Evolutionary conservation across 2,113 vertebrate genomes (phyloP).

Genomic region (Orycteropus afer): DNA sequence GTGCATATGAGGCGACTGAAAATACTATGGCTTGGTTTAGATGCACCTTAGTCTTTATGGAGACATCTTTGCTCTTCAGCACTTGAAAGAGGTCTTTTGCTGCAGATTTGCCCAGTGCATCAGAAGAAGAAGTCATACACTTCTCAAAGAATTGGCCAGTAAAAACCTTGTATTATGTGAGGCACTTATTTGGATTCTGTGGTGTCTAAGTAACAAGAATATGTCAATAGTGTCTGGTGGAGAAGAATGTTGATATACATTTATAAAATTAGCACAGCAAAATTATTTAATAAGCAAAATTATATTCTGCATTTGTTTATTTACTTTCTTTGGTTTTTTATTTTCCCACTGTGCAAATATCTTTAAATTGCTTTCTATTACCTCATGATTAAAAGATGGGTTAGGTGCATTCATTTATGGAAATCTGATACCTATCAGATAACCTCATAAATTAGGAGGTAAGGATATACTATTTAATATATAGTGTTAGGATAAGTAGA

Average conservation of each 20-base stretch:
- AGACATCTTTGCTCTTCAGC: too few species aligned
- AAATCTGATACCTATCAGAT: background rate
- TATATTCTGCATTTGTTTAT: background rate
- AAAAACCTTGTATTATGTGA: too few species aligned
- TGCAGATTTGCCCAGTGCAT: too few species aligned
- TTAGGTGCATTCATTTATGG: background rate
- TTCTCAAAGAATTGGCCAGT: too few species aligned
- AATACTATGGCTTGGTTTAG: too few species aligned
- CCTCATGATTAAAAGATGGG: background rate
- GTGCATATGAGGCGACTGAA: too few species aligned
- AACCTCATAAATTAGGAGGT: background rate
- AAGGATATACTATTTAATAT: background rate
- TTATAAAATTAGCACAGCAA: background rate
- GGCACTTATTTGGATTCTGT: background rate
- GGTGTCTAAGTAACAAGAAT: background rate
- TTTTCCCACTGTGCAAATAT: background rate
- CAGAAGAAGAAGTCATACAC: too few species aligned
- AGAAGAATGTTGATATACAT: background rate
- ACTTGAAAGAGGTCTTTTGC: too few species aligned
- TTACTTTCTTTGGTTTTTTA: background rate
- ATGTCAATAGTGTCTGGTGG: background rate
- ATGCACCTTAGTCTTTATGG: too few species aligned
- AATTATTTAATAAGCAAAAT: slow-evolving; percentile 6
- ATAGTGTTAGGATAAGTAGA: background rate
- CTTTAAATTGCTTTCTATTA: background rate